Conservation (phyloP, 2,888 invertebrate species). For the Cantharis rustica region DNA sequence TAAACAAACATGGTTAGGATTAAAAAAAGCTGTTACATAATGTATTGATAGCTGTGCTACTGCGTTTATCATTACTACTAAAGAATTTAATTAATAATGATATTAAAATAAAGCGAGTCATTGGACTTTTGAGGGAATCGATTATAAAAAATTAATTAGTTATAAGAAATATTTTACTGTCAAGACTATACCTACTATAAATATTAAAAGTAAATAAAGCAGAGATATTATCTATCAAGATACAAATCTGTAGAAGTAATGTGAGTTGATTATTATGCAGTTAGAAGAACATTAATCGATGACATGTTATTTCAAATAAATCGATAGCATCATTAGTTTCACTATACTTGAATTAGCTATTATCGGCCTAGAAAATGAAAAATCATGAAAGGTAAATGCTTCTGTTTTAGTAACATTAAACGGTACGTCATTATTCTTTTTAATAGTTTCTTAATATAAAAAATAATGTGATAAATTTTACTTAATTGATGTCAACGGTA, state of each 20-base stretch:
- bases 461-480: background rate
- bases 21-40: background rate
- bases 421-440: background rate
- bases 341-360: background rate
- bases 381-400: background rate
- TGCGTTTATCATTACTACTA: background rate
- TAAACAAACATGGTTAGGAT: background rate
- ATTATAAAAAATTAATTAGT: background rate
- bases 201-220: background rate
- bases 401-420: background rate
- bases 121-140: background rate
- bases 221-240: background rate
- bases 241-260: slow-evolving; percentile 6
- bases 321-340: background rate
- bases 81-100: background rate
- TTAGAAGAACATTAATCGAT: slow-evolving; percentile 10
- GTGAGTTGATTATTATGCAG: background rate
- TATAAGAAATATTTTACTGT: background rate
- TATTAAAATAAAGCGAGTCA: background rate
- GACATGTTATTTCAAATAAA: slow-evolving; percentile 5
- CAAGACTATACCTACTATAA: background rate
- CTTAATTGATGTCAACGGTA: background rate
- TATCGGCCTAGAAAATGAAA: background rate
- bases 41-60: background rate
- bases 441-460: background rate